Evolutionary conservation across 2,113 vertebrate genomes (phyloP), one percentile per base, ranked within the genome.

Genomic region (Anguilla japonica): DNA sequence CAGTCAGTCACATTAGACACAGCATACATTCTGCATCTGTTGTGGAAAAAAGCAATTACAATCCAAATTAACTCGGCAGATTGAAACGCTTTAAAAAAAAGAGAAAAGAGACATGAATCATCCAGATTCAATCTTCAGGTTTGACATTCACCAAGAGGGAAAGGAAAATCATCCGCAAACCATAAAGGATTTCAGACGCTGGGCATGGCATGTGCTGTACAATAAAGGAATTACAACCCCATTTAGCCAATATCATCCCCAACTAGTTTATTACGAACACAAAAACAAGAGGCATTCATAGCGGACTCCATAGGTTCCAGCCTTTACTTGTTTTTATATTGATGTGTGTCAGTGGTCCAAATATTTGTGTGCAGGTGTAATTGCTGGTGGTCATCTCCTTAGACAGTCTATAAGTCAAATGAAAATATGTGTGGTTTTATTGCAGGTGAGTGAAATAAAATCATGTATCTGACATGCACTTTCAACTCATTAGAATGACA

Each of bases 1-100:
- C 26, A 75, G 71, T 29, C 26, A 75, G 71, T 75, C 71, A 75
- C 71, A 75, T 75, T 75, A 75, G 71, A 75, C 71, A 75, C 71
- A 75, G 71, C 71, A 75, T 75, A 34, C 26, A 75, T 75, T 75
- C n/a, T 34, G 71, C 71, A 75, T 75, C 71, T 75, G 71, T 75
- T 75, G 71, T 75, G 71, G 71, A 75, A 75, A 75, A 75, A 75
- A 75, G 71, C 71, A 75, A 75, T 75, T 75, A 75, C 71, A 75
- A 34, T 34, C 71, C 71, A 75, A n/a, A 75, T 75, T 75, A 75
- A 29, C 71, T 75, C 11, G 9, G 13, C 71, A 29, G 71, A 75
- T 75, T 75, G 71, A 75, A 75, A 75, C 11, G n/a, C 71, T 29
- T 67, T 67, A 67, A 34, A 75, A 75, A 34, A 75, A 75, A 75